Evolutionary conservation across 2,113 vertebrate species (phyloP), one percentile per base, ranked within the genome.

Genomic region (Gadus chalcogrammus): DNA sequence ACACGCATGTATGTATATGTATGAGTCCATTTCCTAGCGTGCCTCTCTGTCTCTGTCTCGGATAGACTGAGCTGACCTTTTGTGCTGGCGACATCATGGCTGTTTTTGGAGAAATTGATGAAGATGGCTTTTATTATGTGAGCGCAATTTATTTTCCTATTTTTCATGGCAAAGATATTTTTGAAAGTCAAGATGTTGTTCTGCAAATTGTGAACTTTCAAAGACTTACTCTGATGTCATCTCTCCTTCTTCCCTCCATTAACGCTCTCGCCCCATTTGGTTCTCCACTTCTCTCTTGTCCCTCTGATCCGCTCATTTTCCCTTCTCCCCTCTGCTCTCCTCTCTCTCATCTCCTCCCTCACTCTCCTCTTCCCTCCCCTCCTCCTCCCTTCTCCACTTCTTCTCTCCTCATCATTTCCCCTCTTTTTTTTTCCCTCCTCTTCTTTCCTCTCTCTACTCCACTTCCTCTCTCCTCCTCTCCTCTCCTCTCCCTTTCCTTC

Each of bases 61-160:
- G 58, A 87, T 80, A 99, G 97, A 96, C 95, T 18, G 97, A 99
- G 80, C 89, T 98, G 80, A 92, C 94, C 15, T 98, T 99, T 89
- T 94, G 85, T 74, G 95, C 97, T 0, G 97, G 97, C 22, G 96
- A 98, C 9, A 18, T 98, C 73, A 93, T 99, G 17, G 94, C 93
- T 27, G 94, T 99, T 61, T 97, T 94, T 69, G 94, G 96, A 16
- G 93, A 92, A 73, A 97, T 99, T 82, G 97, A 99, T 0, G 96
- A 98, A 71, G 97, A 99, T 56, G 97, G 97, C 15, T 99, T 99
- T 88, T 99, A 97, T 88, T 97, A 96, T 24, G 97, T 99, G 89
- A 96, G 97, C 93, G 5, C 18, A 18, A 35, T 35, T 35, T 7
- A 1, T 35, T 35, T 35, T 35, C 31, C 31, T 35, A 35, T 35